Conservation (phyloP, 2,113 vertebrate species). For the Columba livia region DNA sequence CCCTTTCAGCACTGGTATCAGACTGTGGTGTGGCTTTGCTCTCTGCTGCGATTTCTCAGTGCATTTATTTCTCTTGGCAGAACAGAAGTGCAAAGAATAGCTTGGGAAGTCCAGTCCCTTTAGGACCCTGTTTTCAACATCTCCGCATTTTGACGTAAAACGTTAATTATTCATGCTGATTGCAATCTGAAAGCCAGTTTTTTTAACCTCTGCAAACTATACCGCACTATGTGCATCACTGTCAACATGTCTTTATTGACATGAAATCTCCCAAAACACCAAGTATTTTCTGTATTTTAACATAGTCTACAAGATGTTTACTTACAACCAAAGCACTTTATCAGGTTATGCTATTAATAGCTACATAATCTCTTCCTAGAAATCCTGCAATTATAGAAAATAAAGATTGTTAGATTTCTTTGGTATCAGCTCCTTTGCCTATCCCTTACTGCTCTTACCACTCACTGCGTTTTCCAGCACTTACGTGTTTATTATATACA, state of each 20-base stretch:
- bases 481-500: background rate
- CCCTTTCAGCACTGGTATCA: background rate
- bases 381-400: background rate
- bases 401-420: background rate
- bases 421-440: background rate
- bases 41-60: background rate
- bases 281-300: background rate
- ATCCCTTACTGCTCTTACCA: background rate
- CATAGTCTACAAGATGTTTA: background rate
- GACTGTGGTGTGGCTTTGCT: background rate
- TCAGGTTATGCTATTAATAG: background rate
- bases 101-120: background rate
- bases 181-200: background rate
- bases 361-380: background rate
- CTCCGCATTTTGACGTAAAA: background rate
- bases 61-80: background rate
- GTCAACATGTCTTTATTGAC: background rate
- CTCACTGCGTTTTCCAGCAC: background rate
- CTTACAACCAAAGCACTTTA: background rate
- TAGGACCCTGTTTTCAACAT: background rate
- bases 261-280: background rate
- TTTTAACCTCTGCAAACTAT: background rate
- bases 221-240: background rate
- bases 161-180: slow-evolving; percentile 26
- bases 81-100: background rate